Percentiles rank a stretch among this genome's conserved stretches.
These are phyloP conservation scores for Felis chaus DNA, from an alignment of 2,113 vertebrate genomes.

Conservation along the genomic window DNA sequence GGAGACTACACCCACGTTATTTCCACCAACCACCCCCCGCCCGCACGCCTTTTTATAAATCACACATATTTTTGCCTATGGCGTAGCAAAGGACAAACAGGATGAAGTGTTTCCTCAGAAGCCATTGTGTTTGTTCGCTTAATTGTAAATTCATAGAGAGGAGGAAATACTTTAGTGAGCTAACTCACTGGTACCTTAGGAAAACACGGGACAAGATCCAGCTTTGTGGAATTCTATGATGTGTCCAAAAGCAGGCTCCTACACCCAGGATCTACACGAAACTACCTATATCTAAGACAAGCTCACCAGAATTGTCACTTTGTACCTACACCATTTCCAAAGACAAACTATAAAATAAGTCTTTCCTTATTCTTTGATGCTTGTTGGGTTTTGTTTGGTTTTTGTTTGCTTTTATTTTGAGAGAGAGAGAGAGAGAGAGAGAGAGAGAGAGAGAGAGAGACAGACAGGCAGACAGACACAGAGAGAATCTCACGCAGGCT, in stretches of 20 bases:
- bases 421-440: too few species aligned
- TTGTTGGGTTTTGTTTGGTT: too few species aligned
- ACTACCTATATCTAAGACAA: not conserved
- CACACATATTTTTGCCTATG: not conserved
- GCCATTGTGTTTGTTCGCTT: not conserved
- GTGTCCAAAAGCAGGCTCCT: not conserved
- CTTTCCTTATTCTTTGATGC: not conserved
- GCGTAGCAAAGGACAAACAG: not conserved
- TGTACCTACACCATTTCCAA: not conserved
- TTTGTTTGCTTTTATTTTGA: too few species aligned
- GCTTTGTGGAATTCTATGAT: accelerated
- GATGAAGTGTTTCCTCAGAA: not conserved
- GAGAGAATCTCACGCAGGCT: too few species aligned
- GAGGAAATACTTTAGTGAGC: not conserved
- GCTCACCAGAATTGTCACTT: not conserved
- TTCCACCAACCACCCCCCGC: too few species aligned
- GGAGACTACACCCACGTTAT: not conserved
- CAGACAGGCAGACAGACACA: accelerated
- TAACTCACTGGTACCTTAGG: not conserved
- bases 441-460: too few species aligned
- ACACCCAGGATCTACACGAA: not conserved
- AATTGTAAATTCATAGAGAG: not conserved
- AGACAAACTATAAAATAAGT: not conserved
- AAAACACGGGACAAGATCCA: not conserved
- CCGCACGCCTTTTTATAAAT: not conserved